phyloP scores from a whole-genome alignment of 2,113 vertebrate species.

The Lamprotornis superbus region DNA sequence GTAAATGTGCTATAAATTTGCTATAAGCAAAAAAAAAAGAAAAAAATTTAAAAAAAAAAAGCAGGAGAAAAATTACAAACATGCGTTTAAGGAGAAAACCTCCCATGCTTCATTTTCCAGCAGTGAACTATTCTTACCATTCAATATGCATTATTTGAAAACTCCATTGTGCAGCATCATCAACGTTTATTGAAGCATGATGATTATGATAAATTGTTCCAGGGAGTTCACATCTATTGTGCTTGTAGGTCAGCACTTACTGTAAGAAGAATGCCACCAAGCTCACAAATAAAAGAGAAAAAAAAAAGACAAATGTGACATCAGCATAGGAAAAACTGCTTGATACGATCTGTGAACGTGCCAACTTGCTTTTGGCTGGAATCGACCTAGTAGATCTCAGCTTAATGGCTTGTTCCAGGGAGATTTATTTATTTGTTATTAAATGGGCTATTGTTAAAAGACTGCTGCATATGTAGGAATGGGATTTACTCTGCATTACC shows the following conservation, averaged over 20 bases:
- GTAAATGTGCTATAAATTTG: not conserved
- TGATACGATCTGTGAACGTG: not conserved
- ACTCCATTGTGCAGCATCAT: not conserved
- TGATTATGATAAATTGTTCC: constrained; percentile 16
- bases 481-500: not conserved
- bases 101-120: not conserved
- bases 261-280: not conserved
- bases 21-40: not conserved
- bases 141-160: not conserved
- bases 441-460: not conserved
- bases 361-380: not conserved
- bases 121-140: not conserved
- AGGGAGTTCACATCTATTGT: not conserved
- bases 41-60: not conserved
- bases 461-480: not conserved
- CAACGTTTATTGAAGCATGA: constrained; percentile 20
- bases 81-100: not conserved
- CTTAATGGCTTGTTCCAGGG: not conserved
- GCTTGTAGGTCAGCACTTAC: not conserved
- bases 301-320: not conserved
- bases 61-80: not conserved
- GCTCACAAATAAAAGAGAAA: not conserved
- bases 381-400: not conserved
- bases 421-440: not conserved
- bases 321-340: not conserved